Percentiles rank a stretch among this genome's conserved stretches.
These are phyloP conservation scores for Caenorhabditis tropicalis DNA, from an alignment of 1,140 invertebrate species.

Conservation along the genomic window DNA sequence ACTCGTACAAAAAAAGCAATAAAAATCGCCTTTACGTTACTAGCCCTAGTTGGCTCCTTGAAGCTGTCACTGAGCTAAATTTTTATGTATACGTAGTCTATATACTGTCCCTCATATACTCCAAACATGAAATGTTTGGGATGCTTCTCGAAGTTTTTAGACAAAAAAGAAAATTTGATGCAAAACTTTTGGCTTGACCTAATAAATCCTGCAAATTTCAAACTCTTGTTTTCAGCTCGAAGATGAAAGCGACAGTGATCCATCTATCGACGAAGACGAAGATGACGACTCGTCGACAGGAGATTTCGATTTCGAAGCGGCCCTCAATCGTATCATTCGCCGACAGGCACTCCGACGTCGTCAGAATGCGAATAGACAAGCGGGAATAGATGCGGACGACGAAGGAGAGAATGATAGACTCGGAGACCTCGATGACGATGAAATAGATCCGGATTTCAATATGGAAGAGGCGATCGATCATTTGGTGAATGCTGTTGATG, in stretches of 20 bases:
- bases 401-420: neutral
- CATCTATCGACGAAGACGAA: constrained; percentile 32
- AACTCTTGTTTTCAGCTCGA: neutral
- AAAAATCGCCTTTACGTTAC: too few species aligned
- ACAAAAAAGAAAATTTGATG: neutral
- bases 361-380: neutral
- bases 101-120: too few species aligned
- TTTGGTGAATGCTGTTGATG: neutral
- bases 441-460: neutral
- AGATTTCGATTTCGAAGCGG: neutral
- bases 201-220: neutral
- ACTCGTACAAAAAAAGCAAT: too few species aligned
- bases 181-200: neutral
- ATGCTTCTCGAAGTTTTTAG: too few species aligned
- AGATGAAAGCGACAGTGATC: constrained; percentile 8
- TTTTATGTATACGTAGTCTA: too few species aligned
- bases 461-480: neutral
- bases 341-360: neutral
- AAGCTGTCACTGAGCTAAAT: too few species aligned
- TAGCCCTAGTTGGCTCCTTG: too few species aligned
- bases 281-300: constrained; percentile 37
- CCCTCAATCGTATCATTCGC: neutral
- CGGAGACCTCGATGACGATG: too few species aligned
- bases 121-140: too few species aligned
- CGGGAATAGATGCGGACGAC: constrained; percentile 23